phyloP scores from a whole-genome alignment of 2,797 vertebrate genomes.

The Spondyliosoma cantharus region DNA sequence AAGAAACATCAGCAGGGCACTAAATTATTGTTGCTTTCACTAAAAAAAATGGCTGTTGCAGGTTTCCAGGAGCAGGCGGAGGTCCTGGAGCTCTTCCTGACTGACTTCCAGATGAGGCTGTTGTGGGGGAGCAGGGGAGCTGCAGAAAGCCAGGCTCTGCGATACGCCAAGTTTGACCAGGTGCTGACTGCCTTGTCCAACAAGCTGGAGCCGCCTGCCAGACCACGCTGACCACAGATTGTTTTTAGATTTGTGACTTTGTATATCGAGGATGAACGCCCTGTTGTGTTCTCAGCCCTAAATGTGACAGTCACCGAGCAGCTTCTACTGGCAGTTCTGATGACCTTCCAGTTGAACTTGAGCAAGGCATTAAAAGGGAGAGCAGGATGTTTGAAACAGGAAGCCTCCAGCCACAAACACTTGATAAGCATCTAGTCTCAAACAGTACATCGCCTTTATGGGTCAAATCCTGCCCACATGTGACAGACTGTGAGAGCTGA shows the following conservation, averaged over 20 bases:
- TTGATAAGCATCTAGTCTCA: not conserved
- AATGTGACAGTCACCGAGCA: not conserved
- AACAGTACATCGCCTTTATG: not conserved
- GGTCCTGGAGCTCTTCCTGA: conserved; percentile 91
- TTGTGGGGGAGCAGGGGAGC: conserved; percentile 95
- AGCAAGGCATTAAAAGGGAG: not conserved
- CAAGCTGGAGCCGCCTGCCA: conserved; percentile 88
- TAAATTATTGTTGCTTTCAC: not conserved
- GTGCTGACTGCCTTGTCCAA: conserved; percentile 93
- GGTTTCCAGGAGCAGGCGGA: conserved; percentile 89
- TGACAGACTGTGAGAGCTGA: not conserved
- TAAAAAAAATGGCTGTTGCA: conserved; percentile 62
- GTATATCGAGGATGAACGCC: not conserved
- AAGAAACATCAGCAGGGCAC: not conserved
- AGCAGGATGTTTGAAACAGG: not conserved
- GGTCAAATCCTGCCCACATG: not conserved
- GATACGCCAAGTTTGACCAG: conserved; percentile 92
- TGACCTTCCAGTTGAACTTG: not conserved
- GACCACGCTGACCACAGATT: conserved; percentile 75
- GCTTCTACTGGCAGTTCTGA: not conserved
- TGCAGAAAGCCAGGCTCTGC: conserved; percentile 85
- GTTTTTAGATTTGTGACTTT: not conserved
- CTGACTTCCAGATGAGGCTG: conserved; percentile 95
- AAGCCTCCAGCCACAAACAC: not conserved
- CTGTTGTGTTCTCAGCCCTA: not conserved